Evolutionary conservation across 2,888 invertebrate species (phyloP).

Genomic region (Pseudolycoriella hygida): DNA sequence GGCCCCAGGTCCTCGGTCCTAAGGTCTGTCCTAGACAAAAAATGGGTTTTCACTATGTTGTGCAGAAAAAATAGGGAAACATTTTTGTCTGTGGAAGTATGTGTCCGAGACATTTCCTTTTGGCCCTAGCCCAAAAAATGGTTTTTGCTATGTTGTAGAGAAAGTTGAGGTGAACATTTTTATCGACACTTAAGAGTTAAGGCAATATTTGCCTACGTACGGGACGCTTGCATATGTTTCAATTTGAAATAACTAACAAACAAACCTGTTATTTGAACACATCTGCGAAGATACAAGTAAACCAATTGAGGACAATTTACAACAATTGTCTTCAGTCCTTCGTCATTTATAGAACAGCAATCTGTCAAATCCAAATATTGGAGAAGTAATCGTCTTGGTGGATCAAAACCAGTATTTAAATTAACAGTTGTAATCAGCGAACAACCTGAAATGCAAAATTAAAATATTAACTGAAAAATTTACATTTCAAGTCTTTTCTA

Average conservation of each 20-base stretch:
- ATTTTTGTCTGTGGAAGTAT: too few relatives aligned
- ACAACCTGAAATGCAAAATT: conserved; percentile 5
- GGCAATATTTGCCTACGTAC: too few relatives aligned
- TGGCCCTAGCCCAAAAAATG: too few relatives aligned
- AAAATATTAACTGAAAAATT: too few relatives aligned
- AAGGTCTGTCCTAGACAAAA: too few relatives aligned
- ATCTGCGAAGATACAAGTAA: conserved; percentile 74
- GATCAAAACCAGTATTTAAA: conserved; percentile 44
- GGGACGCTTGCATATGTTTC: neutral
- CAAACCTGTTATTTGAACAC: conserved; percentile 68
- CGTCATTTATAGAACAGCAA: conserved; percentile 68
- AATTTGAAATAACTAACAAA: conserved; percentile 1
- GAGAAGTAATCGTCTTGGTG: conserved; percentile 48
- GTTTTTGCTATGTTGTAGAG: too few relatives aligned
- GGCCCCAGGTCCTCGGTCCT: too few relatives aligned
- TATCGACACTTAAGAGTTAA: too few relatives aligned
- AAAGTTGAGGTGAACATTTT: too few relatives aligned
- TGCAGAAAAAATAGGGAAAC: too few relatives aligned
- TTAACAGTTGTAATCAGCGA: conserved; percentile 57
- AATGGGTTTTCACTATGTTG: too few relatives aligned
- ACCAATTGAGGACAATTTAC: conserved; percentile 74
- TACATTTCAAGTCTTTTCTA: neutral
- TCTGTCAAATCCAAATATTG: conserved; percentile 85
- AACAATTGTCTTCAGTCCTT: conserved; percentile 65
- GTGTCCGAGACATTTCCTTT: too few relatives aligned